A percentile compares a stretch with the other conserved stretches of the same genome.
These are phyloP conservation scores for Tenthredo livida DNA, from an alignment of 2,888 invertebrate species.

Conservation along the genomic window DNA sequence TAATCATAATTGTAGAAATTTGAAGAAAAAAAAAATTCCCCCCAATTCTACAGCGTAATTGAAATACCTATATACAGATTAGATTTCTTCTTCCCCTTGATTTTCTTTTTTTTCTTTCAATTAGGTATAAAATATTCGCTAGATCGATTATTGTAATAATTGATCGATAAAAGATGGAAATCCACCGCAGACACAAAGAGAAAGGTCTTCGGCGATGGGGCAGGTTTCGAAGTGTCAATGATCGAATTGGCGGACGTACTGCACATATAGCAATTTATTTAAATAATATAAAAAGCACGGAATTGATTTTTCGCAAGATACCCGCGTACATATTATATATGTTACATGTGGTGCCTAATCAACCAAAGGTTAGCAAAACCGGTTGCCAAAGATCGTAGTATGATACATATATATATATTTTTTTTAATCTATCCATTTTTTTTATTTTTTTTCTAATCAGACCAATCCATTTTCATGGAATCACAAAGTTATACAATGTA, in stretches of 20 bases:
- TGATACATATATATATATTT: background rate
- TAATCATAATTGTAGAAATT: background rate
- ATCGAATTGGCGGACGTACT: conserved; percentile 31
- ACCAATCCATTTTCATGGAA: no score
- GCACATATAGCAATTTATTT: background rate
- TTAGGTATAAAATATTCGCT: no score
- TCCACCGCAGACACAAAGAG: conserved; percentile 13
- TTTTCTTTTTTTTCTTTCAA: no score
- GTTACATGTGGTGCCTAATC: background rate
- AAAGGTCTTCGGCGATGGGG: conserved; percentile 4
- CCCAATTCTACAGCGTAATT: no score
- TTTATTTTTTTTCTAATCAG: no score
- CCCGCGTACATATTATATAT: background rate
- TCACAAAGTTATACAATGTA: no score
- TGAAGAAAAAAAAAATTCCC: no score
- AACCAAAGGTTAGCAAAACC: background rate
- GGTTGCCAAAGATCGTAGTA: background rate
- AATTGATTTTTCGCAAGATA: background rate
- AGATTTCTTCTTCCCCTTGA: no score
- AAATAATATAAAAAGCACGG: background rate
- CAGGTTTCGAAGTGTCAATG: conserved; percentile 26
- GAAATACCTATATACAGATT: no score
- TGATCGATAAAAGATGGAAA: background rate
- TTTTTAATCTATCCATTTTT: background rate
- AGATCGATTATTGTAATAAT: no score